Percentiles rank a stretch among this genome's conserved stretches.
Evolutionary conservation across 2,888 invertebrate genomes (phyloP).

Genomic region (Agriopis marginaria): DNA sequence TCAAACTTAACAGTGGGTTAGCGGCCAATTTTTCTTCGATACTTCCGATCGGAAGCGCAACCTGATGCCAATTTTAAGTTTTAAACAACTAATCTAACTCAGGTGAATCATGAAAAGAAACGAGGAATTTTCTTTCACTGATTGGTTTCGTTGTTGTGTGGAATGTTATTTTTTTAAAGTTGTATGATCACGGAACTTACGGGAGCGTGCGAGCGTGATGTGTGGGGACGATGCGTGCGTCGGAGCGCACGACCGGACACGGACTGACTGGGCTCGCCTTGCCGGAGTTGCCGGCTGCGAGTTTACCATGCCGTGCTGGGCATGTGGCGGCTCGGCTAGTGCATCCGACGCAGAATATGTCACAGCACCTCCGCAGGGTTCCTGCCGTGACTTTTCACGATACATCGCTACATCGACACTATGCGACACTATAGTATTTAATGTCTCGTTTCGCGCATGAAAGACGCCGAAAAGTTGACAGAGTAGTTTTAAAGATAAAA

Average conservation of each 20-base stretch:
- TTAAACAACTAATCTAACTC: conserved; percentile 59
- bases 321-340: neutral
- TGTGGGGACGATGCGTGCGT: conserved; percentile 62
- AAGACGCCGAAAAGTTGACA: no score
- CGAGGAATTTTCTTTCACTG: conserved; percentile 43
- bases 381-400: neutral
- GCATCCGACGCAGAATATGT: neutral
- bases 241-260: conserved; percentile 63
- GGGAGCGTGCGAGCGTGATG: conserved; percentile 55
- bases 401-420: neutral
- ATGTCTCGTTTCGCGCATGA: no score
- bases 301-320: neutral
- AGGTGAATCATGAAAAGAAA: conserved; percentile 50
- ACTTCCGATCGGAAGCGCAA: conserved; percentile 45
- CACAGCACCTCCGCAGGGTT: neutral
- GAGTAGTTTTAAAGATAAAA: no score
- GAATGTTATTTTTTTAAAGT: conserved; percentile 54
- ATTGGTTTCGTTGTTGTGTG: conserved; percentile 49
- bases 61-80: conserved; percentile 58
- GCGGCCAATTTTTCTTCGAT: conserved; percentile 50
- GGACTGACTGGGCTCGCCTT: conserved; percentile 61
- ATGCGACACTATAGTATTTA: no score
- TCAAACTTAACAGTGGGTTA: conserved; percentile 45
- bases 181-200: conserved; percentile 77
- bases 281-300: neutral